These are phyloP conservation scores for Gallinago media DNA, from an alignment of 2,113 vertebrate genomes.

Conservation along the genomic window DNA sequence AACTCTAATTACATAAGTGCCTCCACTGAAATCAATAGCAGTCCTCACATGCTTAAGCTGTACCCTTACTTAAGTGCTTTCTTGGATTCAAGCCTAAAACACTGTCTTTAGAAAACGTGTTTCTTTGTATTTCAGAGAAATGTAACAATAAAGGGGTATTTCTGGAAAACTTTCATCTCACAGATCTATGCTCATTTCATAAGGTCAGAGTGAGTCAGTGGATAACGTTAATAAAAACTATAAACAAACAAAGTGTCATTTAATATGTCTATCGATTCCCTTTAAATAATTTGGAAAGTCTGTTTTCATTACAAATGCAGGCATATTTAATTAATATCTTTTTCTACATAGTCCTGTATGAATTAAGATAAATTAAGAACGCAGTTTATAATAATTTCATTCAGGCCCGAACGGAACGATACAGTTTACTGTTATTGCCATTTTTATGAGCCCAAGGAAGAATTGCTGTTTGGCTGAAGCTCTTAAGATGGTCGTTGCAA, in stretches of 20 bases:
- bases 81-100: conserved; percentile 36
- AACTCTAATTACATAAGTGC: not conserved
- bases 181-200: not conserved
- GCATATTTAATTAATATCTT: not conserved
- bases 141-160: not conserved
- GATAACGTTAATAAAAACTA: not conserved
- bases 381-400: not conserved
- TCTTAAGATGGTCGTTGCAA: not conserved
- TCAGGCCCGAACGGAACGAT: not conserved
- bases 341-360: not conserved
- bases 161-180: not conserved
- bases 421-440: not conserved
- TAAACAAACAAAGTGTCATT: not conserved
- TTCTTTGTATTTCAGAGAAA: not conserved
- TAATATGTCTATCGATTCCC: not conserved
- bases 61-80: conserved; percentile 32
- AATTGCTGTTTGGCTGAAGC: not conserved
- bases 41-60: not conserved
- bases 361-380: not conserved
- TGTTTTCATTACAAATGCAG: not conserved
- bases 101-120: not conserved
- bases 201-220: not conserved
- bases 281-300: not conserved
- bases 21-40: conserved; percentile 16
- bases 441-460: not conserved